phyloP scores from a whole-genome alignment of 2,888 invertebrate genomes.

The Pimpla rufipes region DNA sequence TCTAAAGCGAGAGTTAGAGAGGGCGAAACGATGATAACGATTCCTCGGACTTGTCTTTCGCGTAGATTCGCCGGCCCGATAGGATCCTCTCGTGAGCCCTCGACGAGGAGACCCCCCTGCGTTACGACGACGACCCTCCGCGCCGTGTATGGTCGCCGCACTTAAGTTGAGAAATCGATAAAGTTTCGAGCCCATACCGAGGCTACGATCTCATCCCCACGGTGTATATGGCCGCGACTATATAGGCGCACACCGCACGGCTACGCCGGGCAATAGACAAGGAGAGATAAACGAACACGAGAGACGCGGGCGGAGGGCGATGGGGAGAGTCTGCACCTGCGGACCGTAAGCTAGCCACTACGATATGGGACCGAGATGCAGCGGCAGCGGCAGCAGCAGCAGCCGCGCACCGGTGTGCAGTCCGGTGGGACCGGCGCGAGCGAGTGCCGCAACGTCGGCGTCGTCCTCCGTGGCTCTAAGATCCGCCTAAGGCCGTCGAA shows the following conservation, averaged over 20 bases:
- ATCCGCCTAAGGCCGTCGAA: conserved; percentile 60
- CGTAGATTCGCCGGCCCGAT: conserved; percentile 60
- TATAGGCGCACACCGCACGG: conserved; percentile 4
- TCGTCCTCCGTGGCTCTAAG: conserved; percentile 38
- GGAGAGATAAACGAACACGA: conserved; percentile 43
- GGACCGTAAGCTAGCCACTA: conserved; percentile 47
- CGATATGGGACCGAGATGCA: conserved; percentile 49
- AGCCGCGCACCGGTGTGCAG: conserved; percentile 26
- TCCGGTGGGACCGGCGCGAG: conserved; percentile 56
- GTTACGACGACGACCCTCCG: conserved; percentile 54
- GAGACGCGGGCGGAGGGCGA: conserved; percentile 8
- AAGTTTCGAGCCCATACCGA: conserved; percentile 63
- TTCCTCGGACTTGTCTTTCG: conserved; percentile 52
- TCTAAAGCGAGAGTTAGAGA: conserved; percentile 31
- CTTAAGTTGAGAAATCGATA: conserved; percentile 69
- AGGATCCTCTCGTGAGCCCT: conserved; percentile 59
- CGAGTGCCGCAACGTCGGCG: conserved; percentile 24
- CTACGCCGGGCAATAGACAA: conserved; percentile 35
- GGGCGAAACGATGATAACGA: conserved; percentile 63
- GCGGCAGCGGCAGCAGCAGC: conserved; percentile 16
- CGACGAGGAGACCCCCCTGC: conserved; percentile 56
- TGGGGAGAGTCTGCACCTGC: conserved; percentile 51
- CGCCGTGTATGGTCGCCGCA: conserved; percentile 64
- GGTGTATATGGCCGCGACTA: not conserved
- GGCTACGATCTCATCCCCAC: conserved; percentile 49